Conservation (phyloP, 2,113 vertebrate species). For the Phasianus colchicus region DNA sequence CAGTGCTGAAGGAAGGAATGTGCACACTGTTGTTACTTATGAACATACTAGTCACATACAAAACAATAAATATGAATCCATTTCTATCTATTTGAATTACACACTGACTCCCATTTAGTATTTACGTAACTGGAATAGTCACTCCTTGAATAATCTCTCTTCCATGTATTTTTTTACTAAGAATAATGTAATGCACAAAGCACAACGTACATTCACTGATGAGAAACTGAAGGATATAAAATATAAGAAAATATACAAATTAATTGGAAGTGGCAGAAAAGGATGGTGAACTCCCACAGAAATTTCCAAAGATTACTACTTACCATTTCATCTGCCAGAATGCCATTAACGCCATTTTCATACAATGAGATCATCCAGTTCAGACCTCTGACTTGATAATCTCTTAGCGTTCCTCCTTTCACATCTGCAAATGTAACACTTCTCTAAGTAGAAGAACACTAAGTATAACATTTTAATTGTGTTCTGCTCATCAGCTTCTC, state of each 20-base stretch:
- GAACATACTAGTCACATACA: not conserved
- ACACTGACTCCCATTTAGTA: not conserved
- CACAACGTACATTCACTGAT: not conserved
- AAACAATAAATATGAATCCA: not conserved
- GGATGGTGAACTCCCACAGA: not conserved
- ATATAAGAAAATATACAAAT: not conserved
- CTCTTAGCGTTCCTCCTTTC: slow-evolving; percentile 87
- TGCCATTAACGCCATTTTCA: slow-evolving; percentile 93
- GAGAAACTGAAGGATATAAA: no score
- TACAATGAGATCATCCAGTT: slow-evolving; percentile 94
- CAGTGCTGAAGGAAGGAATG: not conserved
- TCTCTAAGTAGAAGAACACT: slow-evolving; percentile 35
- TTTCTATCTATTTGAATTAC: not conserved
- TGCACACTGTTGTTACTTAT: not conserved
- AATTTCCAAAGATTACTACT: slow-evolving; percentile 47
- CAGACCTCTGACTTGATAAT: slow-evolving; percentile 91
- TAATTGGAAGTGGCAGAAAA: not conserved
- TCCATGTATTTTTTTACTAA: not conserved
- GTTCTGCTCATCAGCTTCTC: not conserved
- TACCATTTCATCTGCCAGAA: slow-evolving; percentile 95
- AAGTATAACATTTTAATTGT: not conserved
- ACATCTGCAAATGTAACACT: slow-evolving; percentile 82
- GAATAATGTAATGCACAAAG: not conserved
- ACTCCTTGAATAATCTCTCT: not conserved
- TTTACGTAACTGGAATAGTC: not conserved